Evolutionary conservation across 2,113 vertebrate species (phyloP).

Genomic region (Mirounga angustirostris): DNA sequence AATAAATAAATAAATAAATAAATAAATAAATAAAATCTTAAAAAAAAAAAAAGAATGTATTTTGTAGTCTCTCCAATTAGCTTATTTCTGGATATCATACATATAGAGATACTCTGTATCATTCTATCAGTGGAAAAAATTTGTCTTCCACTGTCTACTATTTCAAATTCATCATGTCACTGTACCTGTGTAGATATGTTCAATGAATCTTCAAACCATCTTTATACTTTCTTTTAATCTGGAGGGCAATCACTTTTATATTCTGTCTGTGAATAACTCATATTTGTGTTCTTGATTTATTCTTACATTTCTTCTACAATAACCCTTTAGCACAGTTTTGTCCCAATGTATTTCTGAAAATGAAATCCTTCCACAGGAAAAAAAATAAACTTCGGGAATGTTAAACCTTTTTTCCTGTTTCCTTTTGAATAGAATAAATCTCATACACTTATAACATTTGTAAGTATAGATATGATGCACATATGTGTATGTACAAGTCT

Average conservation of each 20-base stretch:
- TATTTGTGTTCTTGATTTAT: slow-evolving; percentile 7
- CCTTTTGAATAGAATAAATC: background rate
- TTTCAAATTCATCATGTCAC: background rate
- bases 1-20: too few relatives aligned
- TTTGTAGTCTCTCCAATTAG: background rate
- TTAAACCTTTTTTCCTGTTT: background rate
- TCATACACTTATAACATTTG: background rate
- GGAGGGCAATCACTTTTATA: background rate
- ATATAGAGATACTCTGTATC: background rate
- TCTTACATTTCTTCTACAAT: slow-evolving; percentile 23
- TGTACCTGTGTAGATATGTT: background rate
- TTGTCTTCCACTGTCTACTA: background rate
- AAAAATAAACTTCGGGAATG: background rate
- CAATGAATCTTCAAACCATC: background rate
- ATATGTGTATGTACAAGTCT: background rate
- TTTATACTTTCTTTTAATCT: background rate
- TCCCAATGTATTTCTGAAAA: slow-evolving; percentile 1
- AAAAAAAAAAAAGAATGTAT: background rate
- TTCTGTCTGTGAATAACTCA: slow-evolving; percentile 5
- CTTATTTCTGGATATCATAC: background rate
- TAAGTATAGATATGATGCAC: background rate
- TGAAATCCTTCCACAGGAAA: background rate
- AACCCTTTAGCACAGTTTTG: slow-evolving; percentile 9
- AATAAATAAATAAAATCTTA: too few relatives aligned
- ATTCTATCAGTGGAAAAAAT: slow-evolving; percentile 6